Evolutionary conservation across 2,113 vertebrate genomes (phyloP), one percentile per base, ranked within the genome.

Genomic region (Heptranchias perlo): DNA sequence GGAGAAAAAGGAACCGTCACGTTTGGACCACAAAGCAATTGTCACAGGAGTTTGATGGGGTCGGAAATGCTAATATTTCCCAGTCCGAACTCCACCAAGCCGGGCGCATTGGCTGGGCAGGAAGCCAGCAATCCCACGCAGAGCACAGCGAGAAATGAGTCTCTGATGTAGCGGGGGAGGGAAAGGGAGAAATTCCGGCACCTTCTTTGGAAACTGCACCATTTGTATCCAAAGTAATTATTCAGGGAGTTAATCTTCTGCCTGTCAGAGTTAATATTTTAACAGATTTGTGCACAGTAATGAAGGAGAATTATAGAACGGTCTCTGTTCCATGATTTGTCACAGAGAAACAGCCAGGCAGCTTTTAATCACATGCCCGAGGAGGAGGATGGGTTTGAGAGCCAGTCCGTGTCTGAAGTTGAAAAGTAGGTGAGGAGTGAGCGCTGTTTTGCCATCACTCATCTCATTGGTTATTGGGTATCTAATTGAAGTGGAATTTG

Each of bases 221-320:
- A 47, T 94, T 65, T 39, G 39, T 47, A 58, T 39, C 35, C 11
- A 62, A 47, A 65, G 62, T 67, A 67, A 69, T 94, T 94, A 94
- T 94, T 95, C 44, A 95, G 65, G 23, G 47, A 47, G 44, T 95
- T 95, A 13, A 49, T 52, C 64, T 52, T 52, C 28, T 11, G 44
- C 62, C 94, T 52, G 47, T 52, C 94, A 52, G 47, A 73, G 44
- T 95, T 95, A 95, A 69, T 95, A 95, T 95, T 95, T 69, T 44
- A 95, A 95, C 39, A 95, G 44, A 47, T 47, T 47, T 95, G 47
- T 95, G 64, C 94, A 52, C n/a, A 7, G 47, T 95, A 73, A 67
- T 94, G 93, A 69, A 95, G 47, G 23, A 94, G 21, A 28, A 5
- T 25, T 47, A 67, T 65, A 67, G 64, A 64, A 67, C n/a, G 47